Base-by-base conservation (phyloP, 64 coral and sea anemone species). In the Porites lutea region DNA sequence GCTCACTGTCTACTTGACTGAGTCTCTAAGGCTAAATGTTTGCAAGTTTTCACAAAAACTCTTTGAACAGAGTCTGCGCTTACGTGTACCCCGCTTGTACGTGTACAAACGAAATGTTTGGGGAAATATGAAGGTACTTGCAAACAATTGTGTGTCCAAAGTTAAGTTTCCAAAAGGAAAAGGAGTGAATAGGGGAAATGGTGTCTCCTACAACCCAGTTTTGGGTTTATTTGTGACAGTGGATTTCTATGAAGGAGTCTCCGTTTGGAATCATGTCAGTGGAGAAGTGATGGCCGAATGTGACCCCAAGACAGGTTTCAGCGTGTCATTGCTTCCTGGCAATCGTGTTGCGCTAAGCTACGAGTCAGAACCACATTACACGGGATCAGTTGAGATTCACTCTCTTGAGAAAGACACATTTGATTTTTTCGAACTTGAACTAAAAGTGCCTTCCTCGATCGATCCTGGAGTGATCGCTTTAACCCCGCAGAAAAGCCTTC, bases 401-500 rank as follows among this genome's bases (percentile, higher is more conserved):
- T 4, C 5, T 48, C 16, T 84, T 52, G 19, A 46, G 2, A 52
- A 67, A 22, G 16, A 22, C 23, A 65, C 44, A 19, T 47, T 11
- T n/a, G 23, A 64, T 18, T 46, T 5, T 21, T 8, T 0, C 12
- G 2, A 22, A 52, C 37, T 21, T 51, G 59, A 5, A 48, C 51
- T 66, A 50, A n/a, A 84, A 62, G 10, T 88, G 63, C 77, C 88
- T 3, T 74, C 54, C 6, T 16, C 69, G 55, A 3, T 78, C 0
- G 88, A 88, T 75, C 92, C 92, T 8, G 92, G 92, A 13, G 27
- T 53, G 23, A 74, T 94, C 13, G 87, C 92, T 59, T 54, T 94
- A 10, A 66, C 64, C 67, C 68, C 92, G 48, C 48, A 73, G 18
- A 73, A 58, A 3, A 63, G 58, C 27, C 87, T 94, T 1, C 69